Conservation (phyloP, 2,888 invertebrate genomes). For the Lydus trimaculatus region DNA sequence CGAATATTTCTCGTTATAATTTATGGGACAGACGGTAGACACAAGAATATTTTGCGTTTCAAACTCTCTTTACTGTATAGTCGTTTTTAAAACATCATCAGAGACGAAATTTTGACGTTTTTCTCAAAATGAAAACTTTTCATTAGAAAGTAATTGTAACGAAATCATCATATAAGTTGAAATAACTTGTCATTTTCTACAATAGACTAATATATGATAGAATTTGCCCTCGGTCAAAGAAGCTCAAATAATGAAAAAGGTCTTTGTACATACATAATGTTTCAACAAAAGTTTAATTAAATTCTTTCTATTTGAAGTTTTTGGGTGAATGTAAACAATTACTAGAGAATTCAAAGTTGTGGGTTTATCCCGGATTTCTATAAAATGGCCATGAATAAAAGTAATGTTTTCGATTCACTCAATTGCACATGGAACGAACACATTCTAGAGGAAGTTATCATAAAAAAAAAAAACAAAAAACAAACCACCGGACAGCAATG, state of each 20-base stretch:
- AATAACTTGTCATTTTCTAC: background rate
- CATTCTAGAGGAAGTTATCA: constrained; percentile 36
- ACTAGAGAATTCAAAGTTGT: background rate
- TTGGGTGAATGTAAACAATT: background rate
- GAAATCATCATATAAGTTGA: background rate
- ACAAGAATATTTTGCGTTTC: constrained; percentile 3
- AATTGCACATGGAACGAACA: constrained; percentile 38
- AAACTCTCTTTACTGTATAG: background rate
- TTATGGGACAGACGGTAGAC: background rate
- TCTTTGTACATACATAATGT: constrained; percentile 5
- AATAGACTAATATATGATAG: background rate
- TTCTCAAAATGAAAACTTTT: background rate
- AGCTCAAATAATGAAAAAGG: background rate
- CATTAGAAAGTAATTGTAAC: background rate
- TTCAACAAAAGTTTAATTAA: constrained; percentile 39
- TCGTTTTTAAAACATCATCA: background rate
- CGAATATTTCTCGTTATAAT: background rate
- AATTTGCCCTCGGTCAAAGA: background rate
- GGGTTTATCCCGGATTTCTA: constrained; percentile 7
- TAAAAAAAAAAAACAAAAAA: constrained; percentile 20
- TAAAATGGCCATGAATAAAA: constrained; percentile 36
- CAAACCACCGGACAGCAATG: constrained; percentile 38
- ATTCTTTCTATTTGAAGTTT: constrained; percentile 10
- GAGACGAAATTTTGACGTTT: background rate
- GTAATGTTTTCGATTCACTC: constrained; percentile 36